Conservation (phyloP, 2,888 invertebrate species). For the Erebia ligea region DNA sequence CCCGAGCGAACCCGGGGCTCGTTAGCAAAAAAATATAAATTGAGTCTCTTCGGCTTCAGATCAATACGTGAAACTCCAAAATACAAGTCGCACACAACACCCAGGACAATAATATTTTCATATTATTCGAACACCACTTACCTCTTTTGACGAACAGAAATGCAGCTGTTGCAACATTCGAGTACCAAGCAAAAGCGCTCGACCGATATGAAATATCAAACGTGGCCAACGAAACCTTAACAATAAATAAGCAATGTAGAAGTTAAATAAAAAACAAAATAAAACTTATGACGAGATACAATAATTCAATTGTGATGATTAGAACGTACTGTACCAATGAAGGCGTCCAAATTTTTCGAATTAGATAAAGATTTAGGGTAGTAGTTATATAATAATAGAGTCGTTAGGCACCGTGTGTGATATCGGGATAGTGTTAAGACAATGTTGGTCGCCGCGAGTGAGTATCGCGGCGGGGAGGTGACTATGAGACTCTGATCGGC, state of each 20-base stretch:
- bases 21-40: not conserved
- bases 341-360: slow-evolving; percentile 76
- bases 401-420: slow-evolving; percentile 6
- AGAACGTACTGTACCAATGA: slow-evolving; percentile 68
- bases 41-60: not conserved
- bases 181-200: slow-evolving; percentile 33
- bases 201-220: slow-evolving; percentile 36
- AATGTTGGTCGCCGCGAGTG: slow-evolving; percentile 42
- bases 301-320: slow-evolving; percentile 76
- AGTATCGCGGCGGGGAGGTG: slow-evolving; percentile 38
- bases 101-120: not conserved
- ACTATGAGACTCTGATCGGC: slow-evolving; percentile 52
- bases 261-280: slow-evolving; percentile 4
- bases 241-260: slow-evolving; percentile 40
- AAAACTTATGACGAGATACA: slow-evolving; percentile 73
- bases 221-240: slow-evolving; percentile 45
- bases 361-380: slow-evolving; percentile 57
- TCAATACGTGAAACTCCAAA: slow-evolving; percentile 26
- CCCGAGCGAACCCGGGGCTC: too few species aligned
- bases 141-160: slow-evolving; percentile 38
- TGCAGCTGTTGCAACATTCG: slow-evolving; percentile 40
- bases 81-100: not conserved
- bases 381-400: slow-evolving; percentile 36
- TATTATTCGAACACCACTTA: slow-evolving; percentile 5
- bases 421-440: slow-evolving; percentile 21